Evolutionary conservation across 1,140 invertebrate genomes (phyloP).

Genomic region (Potamilus streckersoni): DNA sequence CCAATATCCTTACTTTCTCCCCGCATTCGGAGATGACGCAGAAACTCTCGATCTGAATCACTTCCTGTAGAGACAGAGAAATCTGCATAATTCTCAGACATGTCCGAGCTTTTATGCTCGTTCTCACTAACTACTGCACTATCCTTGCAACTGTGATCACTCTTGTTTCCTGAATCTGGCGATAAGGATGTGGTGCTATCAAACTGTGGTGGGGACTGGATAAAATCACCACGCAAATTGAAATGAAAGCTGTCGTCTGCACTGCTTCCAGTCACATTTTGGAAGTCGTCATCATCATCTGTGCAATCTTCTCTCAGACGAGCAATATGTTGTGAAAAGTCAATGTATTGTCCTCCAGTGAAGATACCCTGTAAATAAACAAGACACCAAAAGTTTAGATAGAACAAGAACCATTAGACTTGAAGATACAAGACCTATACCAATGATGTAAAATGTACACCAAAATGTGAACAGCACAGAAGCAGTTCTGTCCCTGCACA

Average conservation of each 20-base stretch:
- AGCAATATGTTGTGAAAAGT: conserved; percentile 4
- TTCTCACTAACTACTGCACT: conserved; percentile 51
- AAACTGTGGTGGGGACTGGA: conserved; percentile 18
- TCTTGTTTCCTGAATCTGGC: conserved; percentile 28
- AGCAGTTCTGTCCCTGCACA: no score
- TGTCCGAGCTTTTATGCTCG: conserved; percentile 45
- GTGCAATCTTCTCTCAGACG: conserved; percentile 16
- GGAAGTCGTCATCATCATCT: conserved; percentile 26
- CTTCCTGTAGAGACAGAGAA: conserved; percentile 33
- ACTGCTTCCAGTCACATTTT: conserved; percentile 32
- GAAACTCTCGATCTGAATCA: conserved; percentile 38
- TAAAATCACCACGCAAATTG: conserved; percentile 29
- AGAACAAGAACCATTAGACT: no score
- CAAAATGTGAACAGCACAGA: no score
- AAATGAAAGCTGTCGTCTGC: conserved; percentile 47
- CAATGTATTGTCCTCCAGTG: conserved; percentile 19
- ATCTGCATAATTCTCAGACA: conserved; percentile 34
- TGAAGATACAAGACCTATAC: no score
- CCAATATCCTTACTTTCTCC: conserved; percentile 60
- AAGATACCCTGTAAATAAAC: conserved; percentile 30
- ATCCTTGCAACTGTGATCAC: conserved; percentile 40
- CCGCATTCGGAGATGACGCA: conserved; percentile 27
- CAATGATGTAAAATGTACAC: no score
- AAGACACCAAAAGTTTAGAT: not conserved
- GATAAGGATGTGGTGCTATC: conserved; percentile 19